Base-by-base conservation (phyloP, 2,113 vertebrate species). In the Atlantisia rogersi region DNA sequence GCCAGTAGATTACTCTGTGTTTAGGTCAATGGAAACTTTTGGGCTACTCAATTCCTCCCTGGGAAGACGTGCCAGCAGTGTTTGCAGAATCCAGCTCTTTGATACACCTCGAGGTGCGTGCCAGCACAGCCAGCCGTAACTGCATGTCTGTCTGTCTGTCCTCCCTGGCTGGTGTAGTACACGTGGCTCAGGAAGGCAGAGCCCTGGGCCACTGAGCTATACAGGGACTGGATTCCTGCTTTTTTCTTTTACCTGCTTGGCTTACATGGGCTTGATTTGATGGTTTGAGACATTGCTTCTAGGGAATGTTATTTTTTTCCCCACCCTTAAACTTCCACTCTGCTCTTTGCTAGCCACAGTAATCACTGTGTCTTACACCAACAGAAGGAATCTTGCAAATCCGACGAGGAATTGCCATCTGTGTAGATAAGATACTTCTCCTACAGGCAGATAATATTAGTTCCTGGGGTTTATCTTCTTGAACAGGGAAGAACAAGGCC, bases 71-170 rank as follows among this genome's bases (percentile, higher is more conserved):
- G 44, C 76, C 74, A 93, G 53, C 74, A 76, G 73, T 42, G 82
- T 88, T 86, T 84, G 92, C 90, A 91, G 48, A 94, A 73, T 21
- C 25, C 0, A 32, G 26, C 15, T 5, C 58, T 81, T 39, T 78
- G 82, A 86, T 83, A 39, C 56, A 50, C 60, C 55, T 42, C 10
- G 37, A 60, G 58, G 28, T 68, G 46, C 9, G 35, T 53, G 75
- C 62, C 44, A 44, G 58, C 48, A 35, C 28, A 31, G 67, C 44
- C 37, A 16, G 68, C 21, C 12, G 52, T 40, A 28, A 3, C 12
- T 0, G 6, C 0, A 4, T 59, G 1, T 0, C 0, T 63, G 1
- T 59, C 21, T 4, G 3, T 16, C 20, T 1, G 3, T 44, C 6
- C 44, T 60, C 44, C 6, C 0, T 0, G 31, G 29, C 24, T 17